These are phyloP conservation scores for Rhingia rostrata DNA, from an alignment of 2,888 invertebrate species.

Conservation along the genomic window DNA sequence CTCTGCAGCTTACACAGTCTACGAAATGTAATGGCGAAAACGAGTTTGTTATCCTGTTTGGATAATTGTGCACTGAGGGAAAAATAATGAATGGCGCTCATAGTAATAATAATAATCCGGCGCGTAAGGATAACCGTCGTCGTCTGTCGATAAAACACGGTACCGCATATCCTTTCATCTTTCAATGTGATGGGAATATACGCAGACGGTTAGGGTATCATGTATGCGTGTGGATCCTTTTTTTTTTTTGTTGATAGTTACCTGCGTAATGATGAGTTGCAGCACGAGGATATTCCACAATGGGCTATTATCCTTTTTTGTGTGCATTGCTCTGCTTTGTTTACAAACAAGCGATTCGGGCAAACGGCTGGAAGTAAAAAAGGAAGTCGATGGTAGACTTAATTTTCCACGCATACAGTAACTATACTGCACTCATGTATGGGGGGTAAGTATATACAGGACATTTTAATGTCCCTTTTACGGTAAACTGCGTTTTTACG, in stretches of 20 bases:
- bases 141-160: constrained; percentile 1
- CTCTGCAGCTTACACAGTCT: not conserved
- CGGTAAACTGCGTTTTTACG: constrained; percentile 50
- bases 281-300: constrained; percentile 59
- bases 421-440: not conserved
- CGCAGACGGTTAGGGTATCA: constrained; percentile 15
- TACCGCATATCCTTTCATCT: constrained; percentile 42
- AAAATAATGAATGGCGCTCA: constrained; percentile 62
- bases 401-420: no score
- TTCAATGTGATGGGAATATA: constrained; percentile 46
- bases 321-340: constrained; percentile 3
- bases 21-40: no score
- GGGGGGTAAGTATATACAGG: constrained; percentile 13
- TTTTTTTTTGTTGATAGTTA: constrained; percentile 32
- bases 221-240: constrained; percentile 3
- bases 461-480: constrained; percentile 43
- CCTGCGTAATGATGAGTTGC: constrained; percentile 36
- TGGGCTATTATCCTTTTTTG: constrained; percentile 33
- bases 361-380: constrained; percentile 12
- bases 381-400: constrained; percentile 20
- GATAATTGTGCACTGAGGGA: constrained; percentile 60
- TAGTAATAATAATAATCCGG: constrained; percentile 67
- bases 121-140: constrained; percentile 31
- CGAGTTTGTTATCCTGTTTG: constrained; percentile 12
- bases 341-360: constrained; percentile 5